phyloP scores from a whole-genome alignment of 2,113 vertebrate genomes.

The Mesitornis unicolor region DNA sequence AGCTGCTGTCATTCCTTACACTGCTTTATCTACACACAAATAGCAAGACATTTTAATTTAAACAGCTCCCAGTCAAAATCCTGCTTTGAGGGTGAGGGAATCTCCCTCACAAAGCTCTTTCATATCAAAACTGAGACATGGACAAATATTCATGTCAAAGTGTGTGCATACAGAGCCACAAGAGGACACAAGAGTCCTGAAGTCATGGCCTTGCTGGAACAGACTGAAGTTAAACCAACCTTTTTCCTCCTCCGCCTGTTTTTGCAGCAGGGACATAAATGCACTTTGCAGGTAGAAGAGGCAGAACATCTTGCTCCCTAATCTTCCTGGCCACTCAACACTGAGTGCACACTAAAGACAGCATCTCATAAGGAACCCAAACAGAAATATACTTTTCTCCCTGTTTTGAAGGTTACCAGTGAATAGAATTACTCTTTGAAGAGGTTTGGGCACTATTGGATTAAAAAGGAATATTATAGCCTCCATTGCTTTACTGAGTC shows the following conservation, averaged over 20 bases:
- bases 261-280: background rate
- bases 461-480: background rate
- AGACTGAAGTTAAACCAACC: background rate
- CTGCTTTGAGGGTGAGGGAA: background rate
- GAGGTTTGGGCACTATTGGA: background rate
- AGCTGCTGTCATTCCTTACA: background rate
- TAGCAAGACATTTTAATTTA: background rate
- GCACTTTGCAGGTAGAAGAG: background rate
- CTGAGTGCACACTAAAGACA: background rate
- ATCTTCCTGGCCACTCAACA: background rate
- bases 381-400: background rate
- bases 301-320: background rate
- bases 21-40: background rate
- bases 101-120: background rate
- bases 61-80: background rate
- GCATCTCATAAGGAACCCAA: background rate
- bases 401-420: background rate
- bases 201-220: accelerated
- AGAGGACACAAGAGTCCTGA: background rate
- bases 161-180: background rate
- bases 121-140: background rate
- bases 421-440: background rate
- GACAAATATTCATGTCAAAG: background rate
- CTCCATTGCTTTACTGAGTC: background rate
- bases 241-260: background rate